Evolutionary conservation across 1,140 invertebrate genomes (phyloP), one percentile per base, ranked within the genome.

Genomic region (Rhyzopertha dominica): DNA sequence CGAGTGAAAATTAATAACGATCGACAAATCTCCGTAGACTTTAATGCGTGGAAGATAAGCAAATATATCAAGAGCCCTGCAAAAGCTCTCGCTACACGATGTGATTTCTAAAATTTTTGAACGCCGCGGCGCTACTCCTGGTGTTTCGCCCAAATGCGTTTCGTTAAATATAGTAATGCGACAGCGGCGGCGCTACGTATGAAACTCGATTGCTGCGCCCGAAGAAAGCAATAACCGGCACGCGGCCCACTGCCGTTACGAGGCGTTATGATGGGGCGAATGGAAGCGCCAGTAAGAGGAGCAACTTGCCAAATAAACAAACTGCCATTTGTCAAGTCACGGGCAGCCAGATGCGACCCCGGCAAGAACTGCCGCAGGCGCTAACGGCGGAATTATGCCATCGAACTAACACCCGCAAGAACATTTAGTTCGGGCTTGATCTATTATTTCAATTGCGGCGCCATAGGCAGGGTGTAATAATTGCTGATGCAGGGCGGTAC

Each of bases 341-440:
- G 43, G 45, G 20, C 22, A 30, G 29, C 31, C 29, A 12, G 20
- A 14, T 23, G 31, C 20, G 13, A 22, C 31, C 24, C 37, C 43
- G 28, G 36, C 46, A 47, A 48, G 43, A 45, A 47, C 43, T 47
- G 40, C 20, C 22, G 35, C 19, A 19, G 44, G 52, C 45, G 49
- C 51, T 56, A 56, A 56, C 43, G 54, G 51, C 48, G 31, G 38
- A 56, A 54, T 56, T 56, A 56, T 56, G 37, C 54, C 28, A 41
- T 43, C 28, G 25, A 37, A 40, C 32, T 48, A 43, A 51, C 48
- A 44, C 35, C 23, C 43, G 48, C 46, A 56, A 49, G 51, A 56
- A 56, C 54, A 53, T n/a, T n/a, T n/a, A n/a, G n/a, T n/a, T n/a
- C n/a, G n/a, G n/a, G n/a, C n/a, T n/a, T n/a, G n/a, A n/a, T n/a